A percentile compares a stretch with the other conserved stretches of the same genome.
phyloP scores from a whole-genome alignment of 2,888 invertebrate genomes.

The Crepidodera aurea region DNA sequence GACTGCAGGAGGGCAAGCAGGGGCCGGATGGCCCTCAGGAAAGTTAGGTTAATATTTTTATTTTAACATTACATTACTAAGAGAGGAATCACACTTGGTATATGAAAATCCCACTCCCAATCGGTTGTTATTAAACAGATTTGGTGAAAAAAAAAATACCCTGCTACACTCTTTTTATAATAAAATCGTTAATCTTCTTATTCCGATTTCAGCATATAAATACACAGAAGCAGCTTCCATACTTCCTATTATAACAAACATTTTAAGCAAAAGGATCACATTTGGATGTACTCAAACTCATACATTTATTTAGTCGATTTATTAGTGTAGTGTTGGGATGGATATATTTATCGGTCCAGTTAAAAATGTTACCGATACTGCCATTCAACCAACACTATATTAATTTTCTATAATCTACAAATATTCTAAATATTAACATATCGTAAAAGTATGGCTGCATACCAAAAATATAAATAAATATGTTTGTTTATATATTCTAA shows the following conservation, averaged over 20 bases:
- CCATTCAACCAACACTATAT: neutral
- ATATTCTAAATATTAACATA: conserved; percentile 4
- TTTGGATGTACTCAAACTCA: conserved; percentile 5
- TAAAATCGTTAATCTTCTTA: no score
- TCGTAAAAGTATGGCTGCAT: conserved; percentile 8
- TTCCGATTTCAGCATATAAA: neutral
- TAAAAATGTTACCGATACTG: neutral
- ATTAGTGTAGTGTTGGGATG: conserved; percentile 11
- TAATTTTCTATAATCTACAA: neutral
- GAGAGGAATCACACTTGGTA: no score
- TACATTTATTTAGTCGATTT: no score
- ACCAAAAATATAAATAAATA: conserved; percentile 25
- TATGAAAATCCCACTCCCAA: neutral
- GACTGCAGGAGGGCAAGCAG: no score
- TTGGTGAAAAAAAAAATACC: no score
- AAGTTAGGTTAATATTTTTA: neutral
- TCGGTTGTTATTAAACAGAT: no score
- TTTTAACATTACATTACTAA: neutral
- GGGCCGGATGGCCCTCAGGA: neutral
- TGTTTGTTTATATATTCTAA: no score
- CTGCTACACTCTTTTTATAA: no score
- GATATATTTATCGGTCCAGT: neutral
- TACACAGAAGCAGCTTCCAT: neutral
- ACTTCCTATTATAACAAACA: neutral
- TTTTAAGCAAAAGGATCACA: conserved; percentile 10